A percentile compares a stretch with the other conserved stretches of the same genome.
Evolutionary conservation across 2,113 vertebrate species (phyloP).

Genomic region (Epinephelus fuscoguttatus): DNA sequence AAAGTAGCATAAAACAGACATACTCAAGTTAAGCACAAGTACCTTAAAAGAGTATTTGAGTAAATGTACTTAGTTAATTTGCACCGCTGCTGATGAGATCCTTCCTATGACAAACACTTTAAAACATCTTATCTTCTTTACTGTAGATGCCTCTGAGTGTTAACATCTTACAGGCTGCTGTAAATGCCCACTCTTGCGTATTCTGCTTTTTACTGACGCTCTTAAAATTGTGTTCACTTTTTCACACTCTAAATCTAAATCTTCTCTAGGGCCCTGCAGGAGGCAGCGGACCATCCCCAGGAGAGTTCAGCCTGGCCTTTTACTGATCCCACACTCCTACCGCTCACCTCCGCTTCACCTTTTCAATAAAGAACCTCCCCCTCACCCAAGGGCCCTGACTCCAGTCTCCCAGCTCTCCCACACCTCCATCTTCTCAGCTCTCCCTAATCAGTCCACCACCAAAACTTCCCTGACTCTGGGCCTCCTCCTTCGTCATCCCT

Average conservation of each 20-base stretch:
- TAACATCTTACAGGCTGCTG: not conserved
- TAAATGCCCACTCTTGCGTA: not conserved
- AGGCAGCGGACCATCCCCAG: slow-evolving; percentile 22
- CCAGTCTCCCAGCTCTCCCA: slow-evolving; percentile 7
- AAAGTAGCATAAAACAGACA: too few species aligned
- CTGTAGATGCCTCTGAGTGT: not conserved
- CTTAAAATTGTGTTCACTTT: not conserved
- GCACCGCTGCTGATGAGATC: not conserved
- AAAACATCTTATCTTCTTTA: not conserved
- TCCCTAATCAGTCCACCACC: slow-evolving; percentile 6
- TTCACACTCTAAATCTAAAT: slow-evolving; percentile 8
- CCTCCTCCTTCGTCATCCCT: not conserved
- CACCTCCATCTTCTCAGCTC: slow-evolving; percentile 25
- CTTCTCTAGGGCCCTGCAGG: slow-evolving; percentile 42
- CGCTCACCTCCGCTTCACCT: slow-evolving; percentile 13
- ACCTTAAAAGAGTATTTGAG: too few species aligned
- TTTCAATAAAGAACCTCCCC: slow-evolving; percentile 13
- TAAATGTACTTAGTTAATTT: not conserved
- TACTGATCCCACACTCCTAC: slow-evolving; percentile 19
- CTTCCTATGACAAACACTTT: not conserved
- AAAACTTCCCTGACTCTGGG: slow-evolving; percentile 15
- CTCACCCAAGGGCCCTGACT: slow-evolving; percentile 16
- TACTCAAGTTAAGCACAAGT: too few species aligned
- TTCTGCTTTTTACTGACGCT: not conserved
- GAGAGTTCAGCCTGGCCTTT: slow-evolving; percentile 35